These are phyloP conservation scores for Megathymus violae DNA, from an alignment of 1,140 invertebrate genomes.

Conservation along the genomic window DNA sequence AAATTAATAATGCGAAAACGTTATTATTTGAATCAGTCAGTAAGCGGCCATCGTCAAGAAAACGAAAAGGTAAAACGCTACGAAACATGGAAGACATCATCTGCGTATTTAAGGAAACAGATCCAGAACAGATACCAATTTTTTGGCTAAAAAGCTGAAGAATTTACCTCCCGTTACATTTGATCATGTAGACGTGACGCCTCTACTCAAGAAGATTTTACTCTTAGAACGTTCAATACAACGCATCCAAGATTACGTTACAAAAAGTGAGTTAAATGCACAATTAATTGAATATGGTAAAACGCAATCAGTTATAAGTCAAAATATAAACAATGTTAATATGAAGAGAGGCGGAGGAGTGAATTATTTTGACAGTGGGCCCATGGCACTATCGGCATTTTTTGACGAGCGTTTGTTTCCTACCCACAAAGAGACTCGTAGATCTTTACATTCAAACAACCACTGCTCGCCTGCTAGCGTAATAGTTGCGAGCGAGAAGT, in stretches of 20 bases:
- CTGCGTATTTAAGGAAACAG: conserved; percentile 5
- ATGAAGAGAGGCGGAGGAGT: conserved; percentile 11
- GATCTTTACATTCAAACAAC: too few relatives aligned
- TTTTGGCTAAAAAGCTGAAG: conserved; percentile 4
- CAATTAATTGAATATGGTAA: conserved; percentile 9
- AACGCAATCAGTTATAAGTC: neutral
- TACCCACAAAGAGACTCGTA: too few relatives aligned
- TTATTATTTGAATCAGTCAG: neutral
- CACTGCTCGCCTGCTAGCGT: neutral
- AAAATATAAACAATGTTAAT: conserved; percentile 14
- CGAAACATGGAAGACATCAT: conserved; percentile 19
- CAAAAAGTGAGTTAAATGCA: conserved; percentile 9
- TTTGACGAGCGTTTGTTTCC: neutral
- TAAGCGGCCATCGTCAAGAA: neutral
- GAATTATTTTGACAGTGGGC: conserved; percentile 7
- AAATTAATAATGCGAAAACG: too few relatives aligned
- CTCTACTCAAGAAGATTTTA: neutral
- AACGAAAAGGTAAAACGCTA: conserved; percentile 3
- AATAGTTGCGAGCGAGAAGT: conserved; percentile 3
- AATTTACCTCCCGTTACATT: conserved; percentile 4
- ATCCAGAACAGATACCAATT: conserved; percentile 6
- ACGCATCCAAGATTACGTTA: conserved; percentile 9
- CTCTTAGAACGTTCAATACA: conserved; percentile 3
- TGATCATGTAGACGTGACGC: conserved; percentile 3
- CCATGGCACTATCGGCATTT: neutral